phyloP scores from a whole-genome alignment of 2,888 invertebrate genomes.

The Drosophila siamana region DNA sequence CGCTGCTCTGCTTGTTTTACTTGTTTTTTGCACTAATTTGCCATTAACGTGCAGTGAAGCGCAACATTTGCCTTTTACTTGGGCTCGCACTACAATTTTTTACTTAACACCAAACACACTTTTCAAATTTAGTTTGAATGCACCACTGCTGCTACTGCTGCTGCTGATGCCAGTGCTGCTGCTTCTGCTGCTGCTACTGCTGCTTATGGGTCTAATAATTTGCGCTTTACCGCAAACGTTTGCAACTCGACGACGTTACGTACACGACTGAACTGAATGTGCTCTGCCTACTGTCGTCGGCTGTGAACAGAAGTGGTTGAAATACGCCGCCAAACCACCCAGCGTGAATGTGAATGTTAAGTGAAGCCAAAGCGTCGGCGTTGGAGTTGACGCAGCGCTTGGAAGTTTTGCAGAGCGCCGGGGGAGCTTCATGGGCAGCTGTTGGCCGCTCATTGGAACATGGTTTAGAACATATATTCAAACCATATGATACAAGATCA shows the following conservation, averaged over 20 bases:
- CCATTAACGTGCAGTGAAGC: slow-evolving; percentile 62
- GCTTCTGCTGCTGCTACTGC: slow-evolving; percentile 38
- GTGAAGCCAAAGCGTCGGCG: slow-evolving; percentile 73
- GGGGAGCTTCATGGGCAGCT: slow-evolving; percentile 46
- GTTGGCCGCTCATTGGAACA: slow-evolving; percentile 49
- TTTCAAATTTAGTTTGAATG: slow-evolving; percentile 35
- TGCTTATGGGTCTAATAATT: slow-evolving; percentile 38
- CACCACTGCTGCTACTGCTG: slow-evolving; percentile 40
- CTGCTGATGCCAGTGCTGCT: slow-evolving; percentile 31
- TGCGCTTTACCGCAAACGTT: slow-evolving; percentile 68
- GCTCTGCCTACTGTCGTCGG: slow-evolving; percentile 45
- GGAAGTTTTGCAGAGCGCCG: slow-evolving; percentile 58
- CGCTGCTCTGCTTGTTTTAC: slow-evolving; percentile 26
- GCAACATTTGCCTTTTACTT: slow-evolving; percentile 52
- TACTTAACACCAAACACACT: slow-evolving; percentile 58
- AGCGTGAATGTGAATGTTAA: slow-evolving; percentile 33
- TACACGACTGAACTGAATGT: slow-evolving; percentile 80
- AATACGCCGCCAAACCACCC: slow-evolving; percentile 45
- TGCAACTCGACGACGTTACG: slow-evolving; percentile 81
- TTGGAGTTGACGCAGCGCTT: slow-evolving; percentile 79
- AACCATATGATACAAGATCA: slow-evolving; percentile 45
- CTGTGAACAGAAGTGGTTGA: slow-evolving; percentile 54
- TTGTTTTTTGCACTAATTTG: slow-evolving; percentile 46
- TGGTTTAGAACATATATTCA: background rate
- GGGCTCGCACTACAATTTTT: slow-evolving; percentile 41